A percentile compares a stretch with the other conserved stretches of the same genome.
Conservation (phyloP, 2,797 vertebrate genomes). For the Ataeniobius toweri region DNA sequence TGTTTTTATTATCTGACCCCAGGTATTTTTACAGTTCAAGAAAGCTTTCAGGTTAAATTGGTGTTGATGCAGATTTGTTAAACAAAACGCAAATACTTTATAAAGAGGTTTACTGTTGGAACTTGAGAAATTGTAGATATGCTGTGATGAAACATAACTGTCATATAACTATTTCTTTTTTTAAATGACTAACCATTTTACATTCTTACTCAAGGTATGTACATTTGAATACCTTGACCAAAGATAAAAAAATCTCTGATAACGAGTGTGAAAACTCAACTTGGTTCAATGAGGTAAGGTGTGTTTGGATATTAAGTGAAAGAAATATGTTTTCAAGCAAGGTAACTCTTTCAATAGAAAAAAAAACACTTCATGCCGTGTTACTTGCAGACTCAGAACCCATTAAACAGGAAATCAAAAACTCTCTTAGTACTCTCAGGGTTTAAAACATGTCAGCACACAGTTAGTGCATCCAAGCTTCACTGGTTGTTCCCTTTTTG, state of each 20-base stretch:
- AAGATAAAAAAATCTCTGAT: not conserved
- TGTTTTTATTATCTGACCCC: not conserved
- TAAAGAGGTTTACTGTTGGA: not conserved
- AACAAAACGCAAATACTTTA: not conserved
- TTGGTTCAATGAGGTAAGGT: not conserved
- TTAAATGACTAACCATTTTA: not conserved
- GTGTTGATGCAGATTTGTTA: not conserved
- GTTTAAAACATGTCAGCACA: not conserved
- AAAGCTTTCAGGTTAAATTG: not conserved
- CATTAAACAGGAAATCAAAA: constrained; percentile 8
- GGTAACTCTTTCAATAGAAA: not conserved
- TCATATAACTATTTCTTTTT: not conserved
- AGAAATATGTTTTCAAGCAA: not conserved
- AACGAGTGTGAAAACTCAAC: not conserved
- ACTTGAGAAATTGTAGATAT: not conserved
- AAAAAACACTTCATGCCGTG: not conserved
- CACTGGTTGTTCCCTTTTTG: not conserved
- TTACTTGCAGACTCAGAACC: not conserved
- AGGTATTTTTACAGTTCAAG: not conserved
- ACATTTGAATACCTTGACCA: not conserved
- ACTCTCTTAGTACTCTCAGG: not conserved
- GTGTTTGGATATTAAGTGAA: not conserved
- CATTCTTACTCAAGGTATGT: not conserved
- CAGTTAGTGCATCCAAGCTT: not conserved
- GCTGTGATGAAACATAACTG: not conserved